Percentiles rank a stretch among this genome's conserved stretches.
Evolutionary conservation across 2,888 invertebrate species (phyloP).

Genomic region (Celastrina argiolus): DNA sequence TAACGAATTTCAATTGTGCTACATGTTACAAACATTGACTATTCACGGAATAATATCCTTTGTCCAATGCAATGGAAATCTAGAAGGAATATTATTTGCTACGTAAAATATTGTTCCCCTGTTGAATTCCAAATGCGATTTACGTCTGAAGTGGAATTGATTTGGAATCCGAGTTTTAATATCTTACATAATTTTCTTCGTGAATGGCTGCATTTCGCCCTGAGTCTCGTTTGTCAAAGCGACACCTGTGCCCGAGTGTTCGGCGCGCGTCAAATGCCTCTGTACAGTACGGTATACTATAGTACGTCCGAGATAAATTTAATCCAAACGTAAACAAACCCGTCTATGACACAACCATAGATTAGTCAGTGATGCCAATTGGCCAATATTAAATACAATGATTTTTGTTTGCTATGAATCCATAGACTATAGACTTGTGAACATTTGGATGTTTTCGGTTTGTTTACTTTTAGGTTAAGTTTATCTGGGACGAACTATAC

Average conservation of each 20-base stretch:
- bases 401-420: too few species aligned
- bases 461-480: too few species aligned
- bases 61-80: background rate
- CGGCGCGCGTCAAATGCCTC: background rate
- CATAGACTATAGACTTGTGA: too few species aligned
- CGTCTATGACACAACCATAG: too few species aligned
- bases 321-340: too few species aligned
- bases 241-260: background rate
- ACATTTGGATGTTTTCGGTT: too few species aligned
- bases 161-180: background rate
- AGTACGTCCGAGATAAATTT: too few species aligned
- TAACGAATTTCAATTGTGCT: background rate
- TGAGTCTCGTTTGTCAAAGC: conserved; percentile 10
- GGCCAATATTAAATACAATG: too few species aligned
- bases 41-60: too few species aligned
- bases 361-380: too few species aligned
- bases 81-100: background rate
- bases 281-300: background rate
- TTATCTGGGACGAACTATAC: too few species aligned
- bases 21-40: too few species aligned
- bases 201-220: background rate
- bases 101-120: conserved; percentile 8
- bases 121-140: background rate
- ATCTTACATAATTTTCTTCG: background rate
- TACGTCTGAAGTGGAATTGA: background rate